These are phyloP conservation scores for Meandrusa payeni DNA, from an alignment of 2,888 invertebrate genomes.

Conservation along the genomic window DNA sequence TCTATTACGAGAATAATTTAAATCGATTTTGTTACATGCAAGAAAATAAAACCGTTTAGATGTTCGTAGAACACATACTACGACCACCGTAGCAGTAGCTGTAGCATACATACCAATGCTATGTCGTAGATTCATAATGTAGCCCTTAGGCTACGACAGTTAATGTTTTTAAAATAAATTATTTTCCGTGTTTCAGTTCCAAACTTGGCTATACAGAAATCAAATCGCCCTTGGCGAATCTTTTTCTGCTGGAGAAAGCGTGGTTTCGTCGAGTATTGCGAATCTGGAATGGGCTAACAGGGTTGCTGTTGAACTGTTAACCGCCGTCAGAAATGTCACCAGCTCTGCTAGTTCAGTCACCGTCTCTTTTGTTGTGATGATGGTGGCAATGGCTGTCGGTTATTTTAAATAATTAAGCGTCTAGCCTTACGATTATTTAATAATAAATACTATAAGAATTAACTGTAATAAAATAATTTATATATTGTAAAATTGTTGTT, in stretches of 20 bases:
- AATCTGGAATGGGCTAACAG: conserved; percentile 61
- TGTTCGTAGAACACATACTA: no score
- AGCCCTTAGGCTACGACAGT: no score
- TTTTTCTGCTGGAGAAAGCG: conserved; percentile 42
- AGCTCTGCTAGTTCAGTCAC: conserved; percentile 43
- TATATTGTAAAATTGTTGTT: no score
- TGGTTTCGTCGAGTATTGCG: conserved; percentile 41
- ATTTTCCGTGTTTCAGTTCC: conserved; percentile 48
- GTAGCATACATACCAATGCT: no score
- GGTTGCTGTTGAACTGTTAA: conserved; percentile 43
- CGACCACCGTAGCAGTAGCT: no score
- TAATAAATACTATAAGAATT: no score
- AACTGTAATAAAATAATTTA: no score
- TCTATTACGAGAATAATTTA: no score
- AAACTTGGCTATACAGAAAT: conserved; percentile 53
- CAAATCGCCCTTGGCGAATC: conserved; percentile 46
- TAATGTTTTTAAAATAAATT: background rate
- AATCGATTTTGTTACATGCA: no score
- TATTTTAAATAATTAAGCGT: conserved; percentile 41
- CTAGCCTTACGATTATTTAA: background rate
- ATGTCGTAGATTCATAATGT: no score
- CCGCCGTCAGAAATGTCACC: conserved; percentile 36
- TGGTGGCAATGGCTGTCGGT: conserved; percentile 41
- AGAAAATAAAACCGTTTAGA: no score
- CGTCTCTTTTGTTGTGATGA: conserved; percentile 46